phyloP scores from a whole-genome alignment of 2,888 invertebrate species.

The Cantharis rustica region DNA sequence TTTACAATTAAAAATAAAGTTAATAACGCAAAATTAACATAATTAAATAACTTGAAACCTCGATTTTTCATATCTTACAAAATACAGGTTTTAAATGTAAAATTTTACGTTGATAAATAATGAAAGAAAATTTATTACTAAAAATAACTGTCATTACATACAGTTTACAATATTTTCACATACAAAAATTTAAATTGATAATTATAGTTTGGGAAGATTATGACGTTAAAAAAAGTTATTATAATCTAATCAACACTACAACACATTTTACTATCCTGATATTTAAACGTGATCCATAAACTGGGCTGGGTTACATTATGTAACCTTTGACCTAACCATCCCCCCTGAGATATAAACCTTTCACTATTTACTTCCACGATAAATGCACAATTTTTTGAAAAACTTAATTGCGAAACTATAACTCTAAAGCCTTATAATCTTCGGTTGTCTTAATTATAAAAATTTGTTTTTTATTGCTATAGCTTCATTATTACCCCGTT shows the following conservation, averaged over 20 bases:
- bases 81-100: not conserved
- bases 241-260: slow-evolving; percentile 11
- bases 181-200: not conserved
- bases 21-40: not conserved
- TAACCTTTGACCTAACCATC: slow-evolving; percentile 35
- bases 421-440: not conserved
- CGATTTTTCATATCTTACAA: not conserved
- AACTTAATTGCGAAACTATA: not conserved
- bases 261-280: slow-evolving; percentile 5
- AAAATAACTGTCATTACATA: not conserved
- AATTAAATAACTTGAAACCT: not conserved
- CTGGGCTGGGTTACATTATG: slow-evolving; percentile 20
- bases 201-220: not conserved
- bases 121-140: not conserved
- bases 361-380: slow-evolving; percentile 7
- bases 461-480: not conserved
- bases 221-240: not conserved
- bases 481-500: not conserved
- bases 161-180: not conserved
- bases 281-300: not conserved
- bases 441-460: not conserved
- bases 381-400: not conserved
- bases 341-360: slow-evolving; percentile 22
- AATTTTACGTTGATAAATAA: not conserved
- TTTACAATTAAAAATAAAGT: not conserved